phyloP scores from a whole-genome alignment of 2,797 vertebrate genomes.

The Morus bassanus region DNA sequence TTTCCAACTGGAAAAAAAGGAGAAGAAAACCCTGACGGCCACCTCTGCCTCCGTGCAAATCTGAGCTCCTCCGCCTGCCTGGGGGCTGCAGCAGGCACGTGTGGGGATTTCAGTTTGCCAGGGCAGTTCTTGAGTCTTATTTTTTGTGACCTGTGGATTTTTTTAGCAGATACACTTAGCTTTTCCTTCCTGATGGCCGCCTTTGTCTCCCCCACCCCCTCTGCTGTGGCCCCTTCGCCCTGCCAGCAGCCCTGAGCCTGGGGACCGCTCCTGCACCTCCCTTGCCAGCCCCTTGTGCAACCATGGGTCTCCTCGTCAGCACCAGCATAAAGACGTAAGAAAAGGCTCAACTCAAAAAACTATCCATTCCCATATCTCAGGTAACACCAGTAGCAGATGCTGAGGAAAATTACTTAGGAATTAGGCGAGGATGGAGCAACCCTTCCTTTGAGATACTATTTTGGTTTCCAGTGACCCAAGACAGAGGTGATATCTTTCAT shows the following conservation, averaged over 20 bases:
- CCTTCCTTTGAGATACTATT: background rate
- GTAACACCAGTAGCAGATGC: background rate
- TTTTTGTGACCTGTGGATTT: background rate
- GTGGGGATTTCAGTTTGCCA: background rate
- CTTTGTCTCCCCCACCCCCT: background rate
- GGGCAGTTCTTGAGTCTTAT: background rate
- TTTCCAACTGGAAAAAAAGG: background rate
- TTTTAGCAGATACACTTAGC: background rate
- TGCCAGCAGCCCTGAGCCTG: background rate
- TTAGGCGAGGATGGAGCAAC: background rate
- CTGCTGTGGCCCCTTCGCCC: background rate
- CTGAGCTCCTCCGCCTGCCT: background rate
- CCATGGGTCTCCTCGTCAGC: too few relatives aligned
- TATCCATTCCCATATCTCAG: background rate
- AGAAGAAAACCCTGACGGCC: background rate
- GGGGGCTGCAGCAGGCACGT: fast-evolving
- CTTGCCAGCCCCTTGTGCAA: background rate
- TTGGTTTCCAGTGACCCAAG: background rate
- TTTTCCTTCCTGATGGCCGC: background rate
- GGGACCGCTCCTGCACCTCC: fast-evolving
- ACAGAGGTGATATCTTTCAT: background rate
- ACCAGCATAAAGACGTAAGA: background rate
- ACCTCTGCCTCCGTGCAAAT: background rate
- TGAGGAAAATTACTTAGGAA: background rate
- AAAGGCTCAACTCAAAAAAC: background rate